Base-by-base conservation (phyloP, 1,140 invertebrate species). In the Ptiloglossa arizonensis region DNA sequence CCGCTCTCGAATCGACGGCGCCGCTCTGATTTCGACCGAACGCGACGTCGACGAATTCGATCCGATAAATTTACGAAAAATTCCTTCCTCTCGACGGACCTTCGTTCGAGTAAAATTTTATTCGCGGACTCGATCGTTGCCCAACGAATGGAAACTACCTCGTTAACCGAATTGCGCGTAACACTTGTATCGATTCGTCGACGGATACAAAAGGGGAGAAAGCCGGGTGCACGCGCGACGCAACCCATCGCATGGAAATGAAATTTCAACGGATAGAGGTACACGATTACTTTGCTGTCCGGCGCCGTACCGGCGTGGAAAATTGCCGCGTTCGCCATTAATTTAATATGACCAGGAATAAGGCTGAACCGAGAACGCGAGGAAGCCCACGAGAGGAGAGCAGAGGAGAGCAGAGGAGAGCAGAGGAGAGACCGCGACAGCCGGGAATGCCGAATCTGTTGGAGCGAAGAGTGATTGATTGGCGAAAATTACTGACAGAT, bases 401-500 rank as follows among this genome's bases (percentile, higher is more conserved):
- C 1, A 32, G 24, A 19, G 52, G n/a, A 5, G 11, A 50, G 19
- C n/a, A n/a, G n/a, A n/a, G n/a, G 27, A 19, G 15, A 29, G 13
- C 1, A 32, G 24, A 19, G 52, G n/a, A 5, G 11, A 50, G 19
- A 4, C 19, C 0, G 46, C 1, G 41, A 3, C 2, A 32, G 62
- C 27, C 8, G 59, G 50, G 64, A 82, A 82, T 46, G 38, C n/a
- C 9, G 13, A 59, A 57, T 66, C 27, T 29, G 46, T 63, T 46
- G 32, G 52, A 17, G 41, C 63, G n/a, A 52, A 57, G 77, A 57
- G 79, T 86, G 83, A 85, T 86, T 86, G 82, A 85, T 83, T 60
- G 70, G 24, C 52, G 59, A 85, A 86, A 85, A 85, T 85, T 85
- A 82, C 70, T 82, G 83, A 76, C 82, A 79, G 79, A 86, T 86